phyloP scores from a whole-genome alignment of 2,113 vertebrate species.

The Orycteropus afer region DNA sequence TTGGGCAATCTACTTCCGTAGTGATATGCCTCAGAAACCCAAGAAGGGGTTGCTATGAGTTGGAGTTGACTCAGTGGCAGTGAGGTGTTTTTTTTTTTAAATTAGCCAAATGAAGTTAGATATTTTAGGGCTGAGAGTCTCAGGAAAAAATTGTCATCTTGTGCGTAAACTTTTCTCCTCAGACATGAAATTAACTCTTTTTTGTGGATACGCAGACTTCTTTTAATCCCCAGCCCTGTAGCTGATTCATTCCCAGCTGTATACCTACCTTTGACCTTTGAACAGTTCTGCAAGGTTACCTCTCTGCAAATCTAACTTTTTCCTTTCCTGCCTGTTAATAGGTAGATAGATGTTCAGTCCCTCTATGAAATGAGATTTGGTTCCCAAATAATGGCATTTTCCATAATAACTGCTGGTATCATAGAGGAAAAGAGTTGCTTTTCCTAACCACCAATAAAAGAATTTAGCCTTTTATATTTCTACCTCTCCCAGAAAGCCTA shows the following conservation, averaged over 20 bases:
- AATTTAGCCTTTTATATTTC: constrained; percentile 44
- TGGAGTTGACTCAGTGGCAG: no score
- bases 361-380: constrained; percentile 70
- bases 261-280: constrained; percentile 4
- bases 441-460: constrained; percentile 41
- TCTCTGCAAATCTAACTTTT: constrained; percentile 25
- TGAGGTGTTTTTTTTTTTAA: no score
- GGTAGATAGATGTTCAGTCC: constrained; percentile 41
- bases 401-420: constrained; percentile 65
- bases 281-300: constrained; percentile 8
- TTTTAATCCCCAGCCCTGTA: background rate
- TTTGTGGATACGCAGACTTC: background rate
- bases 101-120: background rate
- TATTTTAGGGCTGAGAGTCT: background rate
- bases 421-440: constrained; percentile 63
- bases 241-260: background rate
- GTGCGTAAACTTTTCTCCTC: background rate
- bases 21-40: no score
- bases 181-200: background rate
- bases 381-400: constrained; percentile 67
- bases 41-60: no score
- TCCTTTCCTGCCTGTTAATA: constrained; percentile 13
- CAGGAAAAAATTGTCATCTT: background rate
- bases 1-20: no score
- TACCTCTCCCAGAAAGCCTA: constrained; percentile 20